Percentiles rank a stretch among this genome's conserved stretches.
phyloP scores from a whole-genome alignment of 1,140 invertebrate species.

The Formica selysi region DNA sequence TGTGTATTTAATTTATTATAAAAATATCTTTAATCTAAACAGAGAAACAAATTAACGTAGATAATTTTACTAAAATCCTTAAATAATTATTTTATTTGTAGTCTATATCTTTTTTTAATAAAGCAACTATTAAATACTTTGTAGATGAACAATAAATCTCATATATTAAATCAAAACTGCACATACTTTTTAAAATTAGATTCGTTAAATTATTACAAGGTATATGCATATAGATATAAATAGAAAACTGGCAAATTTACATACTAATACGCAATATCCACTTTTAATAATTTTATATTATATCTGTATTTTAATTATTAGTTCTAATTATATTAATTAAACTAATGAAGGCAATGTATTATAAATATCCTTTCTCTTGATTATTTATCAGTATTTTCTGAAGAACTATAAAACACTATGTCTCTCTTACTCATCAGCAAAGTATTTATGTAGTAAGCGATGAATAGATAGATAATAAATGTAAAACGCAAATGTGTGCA shows the following conservation, averaged over 20 bases:
- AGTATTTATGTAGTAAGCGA: neutral
- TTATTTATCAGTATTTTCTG: neutral
- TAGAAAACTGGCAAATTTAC: neutral
- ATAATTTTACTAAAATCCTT: neutral
- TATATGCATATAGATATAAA: neutral
- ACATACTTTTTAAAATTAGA: constrained; percentile 32
- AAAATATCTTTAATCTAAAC: neutral
- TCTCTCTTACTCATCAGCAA: neutral
- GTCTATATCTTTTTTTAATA: neutral
- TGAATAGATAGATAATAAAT: neutral
- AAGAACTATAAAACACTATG: neutral
- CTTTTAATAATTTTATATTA: neutral
- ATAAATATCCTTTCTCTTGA: neutral
- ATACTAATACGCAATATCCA: neutral
- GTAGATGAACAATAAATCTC: neutral
- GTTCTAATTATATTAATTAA: neutral
- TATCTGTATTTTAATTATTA: neutral
- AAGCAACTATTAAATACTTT: constrained; percentile 2
- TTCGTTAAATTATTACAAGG: neutral
- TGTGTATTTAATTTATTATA: no score
- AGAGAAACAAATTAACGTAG: neutral
- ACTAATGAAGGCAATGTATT: neutral
- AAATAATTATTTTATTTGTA: neutral
- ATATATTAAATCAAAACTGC: neutral
- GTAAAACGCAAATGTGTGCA: neutral